These are phyloP conservation scores for Pituophis catenifer DNA, from an alignment of 2,113 vertebrate genomes.

Conservation along the genomic window DNA sequence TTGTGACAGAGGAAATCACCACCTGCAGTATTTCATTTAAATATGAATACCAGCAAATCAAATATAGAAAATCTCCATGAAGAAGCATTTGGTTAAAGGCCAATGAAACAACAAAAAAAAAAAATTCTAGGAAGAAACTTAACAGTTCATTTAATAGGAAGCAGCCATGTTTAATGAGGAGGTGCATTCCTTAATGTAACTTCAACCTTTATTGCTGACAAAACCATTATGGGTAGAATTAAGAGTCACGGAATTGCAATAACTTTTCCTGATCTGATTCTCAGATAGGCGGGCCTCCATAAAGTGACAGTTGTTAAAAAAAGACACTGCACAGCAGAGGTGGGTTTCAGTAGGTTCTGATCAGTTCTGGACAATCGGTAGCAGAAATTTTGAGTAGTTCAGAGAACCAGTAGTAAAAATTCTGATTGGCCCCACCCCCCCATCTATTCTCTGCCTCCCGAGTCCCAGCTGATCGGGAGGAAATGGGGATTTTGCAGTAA, in stretches of 20 bases:
- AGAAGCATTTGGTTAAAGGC: neutral
- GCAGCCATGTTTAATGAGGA: neutral
- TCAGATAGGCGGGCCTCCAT: neutral
- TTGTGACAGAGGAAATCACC: neutral
- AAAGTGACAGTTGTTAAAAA: neutral
- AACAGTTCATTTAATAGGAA: neutral
- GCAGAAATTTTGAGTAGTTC: too few relatives aligned
- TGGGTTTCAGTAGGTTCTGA: too few relatives aligned
- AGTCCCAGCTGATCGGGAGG: too few relatives aligned
- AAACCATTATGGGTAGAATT: neutral
- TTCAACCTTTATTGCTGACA: neutral
- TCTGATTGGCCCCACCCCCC: too few relatives aligned
- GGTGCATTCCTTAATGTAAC: neutral
- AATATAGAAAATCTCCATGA: neutral
- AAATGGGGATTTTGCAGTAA: too few relatives aligned
- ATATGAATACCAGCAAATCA: neutral
- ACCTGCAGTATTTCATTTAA: neutral
- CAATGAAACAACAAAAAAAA: neutral
- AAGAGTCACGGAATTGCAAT: neutral
- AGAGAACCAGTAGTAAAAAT: too few relatives aligned
- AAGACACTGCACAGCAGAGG: neutral
- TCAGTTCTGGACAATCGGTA: too few relatives aligned
- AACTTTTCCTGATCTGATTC: neutral
- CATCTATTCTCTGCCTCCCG: too few relatives aligned
- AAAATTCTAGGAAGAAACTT: neutral